Evolutionary conservation across 2,113 vertebrate genomes (phyloP).

Genomic region (Phrynosoma blainvillii): DNA sequence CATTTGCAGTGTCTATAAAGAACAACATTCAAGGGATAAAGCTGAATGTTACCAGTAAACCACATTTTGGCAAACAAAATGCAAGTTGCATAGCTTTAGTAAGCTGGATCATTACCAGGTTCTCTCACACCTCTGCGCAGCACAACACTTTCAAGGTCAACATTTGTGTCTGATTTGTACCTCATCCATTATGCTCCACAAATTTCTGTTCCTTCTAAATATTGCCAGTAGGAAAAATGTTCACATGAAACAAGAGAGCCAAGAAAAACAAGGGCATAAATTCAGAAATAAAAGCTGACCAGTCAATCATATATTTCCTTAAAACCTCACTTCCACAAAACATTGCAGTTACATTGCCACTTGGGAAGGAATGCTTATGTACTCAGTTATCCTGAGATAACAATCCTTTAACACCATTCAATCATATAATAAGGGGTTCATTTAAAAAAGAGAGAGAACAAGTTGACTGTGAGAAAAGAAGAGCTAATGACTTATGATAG

Average conservation of each 20-base stretch:
- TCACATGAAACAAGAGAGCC: background rate
- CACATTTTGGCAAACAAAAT: background rate
- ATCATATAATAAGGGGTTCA: background rate
- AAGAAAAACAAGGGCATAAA: background rate
- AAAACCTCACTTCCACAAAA: background rate
- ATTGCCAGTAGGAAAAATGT: background rate
- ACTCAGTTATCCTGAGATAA: background rate
- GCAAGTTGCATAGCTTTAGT: rapidly evolving
- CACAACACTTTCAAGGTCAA: background rate
- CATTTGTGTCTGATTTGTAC: background rate
- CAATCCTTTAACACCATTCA: background rate
- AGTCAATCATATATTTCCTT: background rate
- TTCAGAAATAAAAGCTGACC: conserved; percentile 6
- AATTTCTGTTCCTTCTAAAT: background rate
- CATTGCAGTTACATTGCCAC: background rate
- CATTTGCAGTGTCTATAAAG: background rate
- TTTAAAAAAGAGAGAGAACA: background rate
- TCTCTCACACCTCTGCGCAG: background rate
- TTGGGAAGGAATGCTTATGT: background rate
- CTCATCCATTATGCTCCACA: background rate
- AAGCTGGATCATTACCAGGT: background rate
- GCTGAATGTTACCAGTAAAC: background rate
- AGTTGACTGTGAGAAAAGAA: background rate
- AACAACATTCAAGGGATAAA: background rate
- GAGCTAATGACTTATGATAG: background rate